Evolutionary conservation across 2,797 vertebrate species (phyloP).

Genomic region (Mastacembelus armatus): DNA sequence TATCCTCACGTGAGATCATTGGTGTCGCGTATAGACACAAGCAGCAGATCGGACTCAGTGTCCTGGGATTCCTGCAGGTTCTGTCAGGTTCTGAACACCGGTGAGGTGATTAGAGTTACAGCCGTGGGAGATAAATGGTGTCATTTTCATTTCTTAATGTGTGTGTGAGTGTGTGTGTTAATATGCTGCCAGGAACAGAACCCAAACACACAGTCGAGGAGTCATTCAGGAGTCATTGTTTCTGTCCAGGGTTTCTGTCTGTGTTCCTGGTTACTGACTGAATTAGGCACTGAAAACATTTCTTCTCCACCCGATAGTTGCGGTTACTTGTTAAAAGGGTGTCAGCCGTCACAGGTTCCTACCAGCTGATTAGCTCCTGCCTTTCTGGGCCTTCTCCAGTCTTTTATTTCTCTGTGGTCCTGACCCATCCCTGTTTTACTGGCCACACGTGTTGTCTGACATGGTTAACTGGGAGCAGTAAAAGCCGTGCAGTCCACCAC

Average conservation of each 20-base stretch:
- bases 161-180: background rate
- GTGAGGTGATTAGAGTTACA: conserved; percentile 5
- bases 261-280: background rate
- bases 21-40: no score
- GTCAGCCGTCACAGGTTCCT: background rate
- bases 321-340: background rate
- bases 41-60: no score
- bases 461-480: conserved; percentile 25
- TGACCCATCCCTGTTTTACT: conserved; percentile 33
- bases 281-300: background rate
- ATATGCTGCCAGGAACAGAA: background rate
- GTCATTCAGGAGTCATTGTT: background rate
- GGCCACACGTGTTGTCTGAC: conserved; percentile 12
- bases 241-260: background rate
- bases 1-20: no score
- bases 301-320: background rate
- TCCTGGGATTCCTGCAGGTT: no score
- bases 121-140: conserved; percentile 1
- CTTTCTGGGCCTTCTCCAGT: background rate
- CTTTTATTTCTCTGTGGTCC: background rate
- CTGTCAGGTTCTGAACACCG: no score
- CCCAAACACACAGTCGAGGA: conserved; percentile 7
- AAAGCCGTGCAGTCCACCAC: background rate
- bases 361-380: background rate
- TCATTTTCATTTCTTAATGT: conserved; percentile 9